Percentiles rank a stretch among this genome's conserved stretches.
phyloP scores from a whole-genome alignment of 2,113 vertebrate genomes.

The Rhabdomys dilectus region DNA sequence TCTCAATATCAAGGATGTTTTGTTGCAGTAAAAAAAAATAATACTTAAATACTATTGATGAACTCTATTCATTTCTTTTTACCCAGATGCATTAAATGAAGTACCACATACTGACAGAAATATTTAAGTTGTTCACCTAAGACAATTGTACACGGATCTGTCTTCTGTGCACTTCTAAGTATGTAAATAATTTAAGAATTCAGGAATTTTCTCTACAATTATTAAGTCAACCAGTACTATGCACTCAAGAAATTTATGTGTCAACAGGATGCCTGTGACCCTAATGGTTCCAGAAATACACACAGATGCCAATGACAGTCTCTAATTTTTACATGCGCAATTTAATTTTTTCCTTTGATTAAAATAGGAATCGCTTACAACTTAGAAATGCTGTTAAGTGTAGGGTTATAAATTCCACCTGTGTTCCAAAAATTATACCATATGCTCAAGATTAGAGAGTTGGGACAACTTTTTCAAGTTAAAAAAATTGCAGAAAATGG shows the following conservation, averaged over 20 bases:
- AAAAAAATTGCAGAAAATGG: not conserved
- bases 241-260: slow-evolving; percentile 6
- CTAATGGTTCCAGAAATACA: not conserved
- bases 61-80: not conserved
- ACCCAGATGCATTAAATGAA: not conserved
- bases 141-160: not conserved
- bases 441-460: slow-evolving; percentile 8
- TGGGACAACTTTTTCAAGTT: not conserved
- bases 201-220: not conserved
- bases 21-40: not conserved
- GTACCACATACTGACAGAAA: not conserved
- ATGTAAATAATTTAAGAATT: slow-evolving; percentile 38
- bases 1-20: not conserved
- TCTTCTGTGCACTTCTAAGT: not conserved
- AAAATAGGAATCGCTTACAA: slow-evolving; percentile 41
- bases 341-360: slow-evolving; percentile 50
- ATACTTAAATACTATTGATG: not conserved
- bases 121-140: not conserved
- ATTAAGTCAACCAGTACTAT: not conserved
- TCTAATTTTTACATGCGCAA: slow-evolving; percentile 4
- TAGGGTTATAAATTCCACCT: slow-evolving; percentile 48
- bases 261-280: slow-evolving; percentile 18
- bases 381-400: slow-evolving; percentile 49
- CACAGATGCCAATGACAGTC: slow-evolving; percentile 16
- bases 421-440: slow-evolving; percentile 47